A percentile compares a stretch with the other conserved stretches of the same genome.
phyloP scores from a whole-genome alignment of 1,140 invertebrate genomes.

The Nymphalis io region DNA sequence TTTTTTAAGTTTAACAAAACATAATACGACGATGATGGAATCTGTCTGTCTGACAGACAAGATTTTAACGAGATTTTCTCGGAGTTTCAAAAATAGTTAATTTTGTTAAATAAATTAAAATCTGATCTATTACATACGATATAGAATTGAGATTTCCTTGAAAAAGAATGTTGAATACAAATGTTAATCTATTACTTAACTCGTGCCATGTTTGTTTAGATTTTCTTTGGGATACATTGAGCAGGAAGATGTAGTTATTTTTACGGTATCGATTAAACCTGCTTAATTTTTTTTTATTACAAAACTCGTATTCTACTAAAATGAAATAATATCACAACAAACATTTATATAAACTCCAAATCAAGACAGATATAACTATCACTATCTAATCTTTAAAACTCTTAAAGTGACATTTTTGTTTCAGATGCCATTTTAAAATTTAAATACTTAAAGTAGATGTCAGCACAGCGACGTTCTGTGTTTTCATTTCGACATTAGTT shows the following conservation, averaged over 20 bases:
- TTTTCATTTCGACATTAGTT: too few species aligned
- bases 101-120: background rate
- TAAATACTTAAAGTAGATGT: too few species aligned
- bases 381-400: too few species aligned
- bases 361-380: too few species aligned
- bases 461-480: too few species aligned
- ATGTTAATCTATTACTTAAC: slow-evolving; percentile 1
- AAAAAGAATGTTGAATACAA: background rate
- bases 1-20: background rate
- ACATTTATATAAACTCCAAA: too few species aligned
- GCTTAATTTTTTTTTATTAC: background rate
- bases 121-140: background rate
- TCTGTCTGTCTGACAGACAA: background rate
- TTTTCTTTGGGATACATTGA: slow-evolving; percentile 4
- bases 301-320: background rate
- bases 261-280: background rate
- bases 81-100: background rate
- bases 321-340: too few species aligned
- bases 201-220: background rate
- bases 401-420: too few species aligned
- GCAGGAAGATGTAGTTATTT: background rate
- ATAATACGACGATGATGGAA: background rate
- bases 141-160: background rate
- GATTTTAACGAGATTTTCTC: background rate
- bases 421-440: too few species aligned